Conservation (phyloP, 1,140 invertebrate species). For the Lucilia cuprina region DNA sequence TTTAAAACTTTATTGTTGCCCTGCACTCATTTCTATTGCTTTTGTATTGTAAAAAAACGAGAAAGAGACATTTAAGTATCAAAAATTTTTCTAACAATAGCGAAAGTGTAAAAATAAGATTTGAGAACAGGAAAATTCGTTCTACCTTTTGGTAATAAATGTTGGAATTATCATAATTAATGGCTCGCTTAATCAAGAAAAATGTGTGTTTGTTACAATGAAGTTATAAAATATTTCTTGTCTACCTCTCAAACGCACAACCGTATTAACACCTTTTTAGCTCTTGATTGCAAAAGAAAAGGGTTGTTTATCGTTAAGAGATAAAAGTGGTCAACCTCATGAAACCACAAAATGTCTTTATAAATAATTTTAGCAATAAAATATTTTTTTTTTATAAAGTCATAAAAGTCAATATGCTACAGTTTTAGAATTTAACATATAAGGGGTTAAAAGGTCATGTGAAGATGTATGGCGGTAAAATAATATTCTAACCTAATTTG, state of each 20-base stretch:
- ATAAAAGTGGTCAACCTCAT: not conserved
- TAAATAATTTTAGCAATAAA: not conserved
- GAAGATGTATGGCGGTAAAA: not conserved
- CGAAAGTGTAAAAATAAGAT: not conserved
- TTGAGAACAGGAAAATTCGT: not conserved
- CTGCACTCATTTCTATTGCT: conserved; percentile 20
- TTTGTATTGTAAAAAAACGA: not conserved
- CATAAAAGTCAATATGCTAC: conserved; percentile 9
- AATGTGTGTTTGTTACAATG: not conserved
- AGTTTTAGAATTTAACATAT: not conserved
- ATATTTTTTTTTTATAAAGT: not conserved
- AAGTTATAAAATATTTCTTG: not conserved
- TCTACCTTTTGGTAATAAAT: conserved; percentile 9
- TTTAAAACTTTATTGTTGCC: too few relatives aligned
- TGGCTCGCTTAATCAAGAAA: conserved; percentile 24
- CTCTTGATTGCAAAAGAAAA: not conserved
- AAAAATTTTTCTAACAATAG: not conserved
- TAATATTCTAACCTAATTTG: not conserved
- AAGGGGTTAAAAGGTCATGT: not conserved
- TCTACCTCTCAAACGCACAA: not conserved
- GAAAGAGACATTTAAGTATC: not conserved
- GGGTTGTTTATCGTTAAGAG: not conserved
- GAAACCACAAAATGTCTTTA: not conserved
- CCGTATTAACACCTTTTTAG: not conserved
- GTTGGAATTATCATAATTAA: conserved; percentile 16